Percentiles rank a stretch among this genome's conserved stretches.
Conservation (phyloP, 2,888 invertebrate genomes). For the Parthenolecanium corni region DNA sequence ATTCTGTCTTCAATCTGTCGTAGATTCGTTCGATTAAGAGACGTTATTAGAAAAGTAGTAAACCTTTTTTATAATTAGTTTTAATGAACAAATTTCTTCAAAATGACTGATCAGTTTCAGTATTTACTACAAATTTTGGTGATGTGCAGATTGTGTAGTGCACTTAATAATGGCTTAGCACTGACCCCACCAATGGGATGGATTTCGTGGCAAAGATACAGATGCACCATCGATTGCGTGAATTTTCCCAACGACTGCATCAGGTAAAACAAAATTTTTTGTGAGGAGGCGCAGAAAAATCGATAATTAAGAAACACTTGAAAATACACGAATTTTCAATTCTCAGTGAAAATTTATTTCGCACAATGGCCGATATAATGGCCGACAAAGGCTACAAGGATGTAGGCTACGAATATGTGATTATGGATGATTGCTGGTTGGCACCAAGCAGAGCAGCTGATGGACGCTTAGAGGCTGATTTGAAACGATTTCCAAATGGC, state of each 20-base stretch:
- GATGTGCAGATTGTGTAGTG: neutral
- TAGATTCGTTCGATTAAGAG: too few relatives aligned
- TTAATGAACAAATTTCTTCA: too few relatives aligned
- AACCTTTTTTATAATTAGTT: too few relatives aligned
- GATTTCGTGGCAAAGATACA: conserved; percentile 55
- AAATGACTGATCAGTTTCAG: too few relatives aligned
- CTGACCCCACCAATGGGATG: conserved; percentile 60
- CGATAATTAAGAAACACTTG: neutral
- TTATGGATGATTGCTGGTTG: conserved; percentile 53
- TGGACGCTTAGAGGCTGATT: conserved; percentile 46
- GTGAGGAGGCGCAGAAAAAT: neutral
- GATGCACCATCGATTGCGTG: conserved; percentile 52
- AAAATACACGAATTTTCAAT: neutral
- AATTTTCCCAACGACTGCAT: conserved; percentile 51
- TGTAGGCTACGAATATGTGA: conserved; percentile 49
- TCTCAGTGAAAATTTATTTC: conserved; percentile 45
- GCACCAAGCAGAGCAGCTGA: conserved; percentile 41
- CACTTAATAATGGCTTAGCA: conserved; percentile 51
- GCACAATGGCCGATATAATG: conserved; percentile 45
- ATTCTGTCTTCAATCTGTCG: too few relatives aligned
- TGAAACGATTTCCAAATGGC: conserved; percentile 48
- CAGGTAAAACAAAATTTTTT: conserved; percentile 42
- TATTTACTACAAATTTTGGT: neutral
- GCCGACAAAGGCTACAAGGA: conserved; percentile 48
- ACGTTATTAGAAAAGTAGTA: too few relatives aligned